phyloP scores from a whole-genome alignment of 2,888 invertebrate species.

The Pristionchus arcanus region DNA sequence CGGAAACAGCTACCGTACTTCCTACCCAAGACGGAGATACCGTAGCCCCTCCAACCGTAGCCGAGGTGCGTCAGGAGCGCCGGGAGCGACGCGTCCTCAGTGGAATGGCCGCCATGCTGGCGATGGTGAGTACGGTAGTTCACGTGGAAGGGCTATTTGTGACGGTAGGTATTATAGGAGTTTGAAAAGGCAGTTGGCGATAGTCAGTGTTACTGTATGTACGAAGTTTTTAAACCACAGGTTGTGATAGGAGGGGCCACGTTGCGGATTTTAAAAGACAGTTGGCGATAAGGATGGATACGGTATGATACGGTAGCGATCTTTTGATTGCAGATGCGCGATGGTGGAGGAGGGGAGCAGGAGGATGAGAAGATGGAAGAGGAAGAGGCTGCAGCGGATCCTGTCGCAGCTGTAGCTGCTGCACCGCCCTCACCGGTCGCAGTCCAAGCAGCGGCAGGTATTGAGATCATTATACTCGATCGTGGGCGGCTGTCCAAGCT shows the following conservation, averaged over 20 bases:
- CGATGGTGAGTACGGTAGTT: conserved; percentile 43
- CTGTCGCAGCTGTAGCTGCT: background rate
- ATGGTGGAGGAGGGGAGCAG: background rate
- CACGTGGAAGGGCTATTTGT: background rate
- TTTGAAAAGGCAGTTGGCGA: background rate
- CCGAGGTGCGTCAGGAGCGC: conserved; percentile 20
- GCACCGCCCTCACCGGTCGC: background rate
- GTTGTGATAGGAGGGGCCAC: background rate
- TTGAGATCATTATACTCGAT: too few relatives aligned
- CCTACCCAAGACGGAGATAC: background rate
- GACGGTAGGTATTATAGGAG: too few relatives aligned
- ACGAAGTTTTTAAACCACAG: background rate
- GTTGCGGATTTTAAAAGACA: background rate
- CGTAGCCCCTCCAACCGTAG: conserved; percentile 16
- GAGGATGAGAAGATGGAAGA: background rate
- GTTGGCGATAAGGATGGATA: background rate
- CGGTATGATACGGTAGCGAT: background rate
- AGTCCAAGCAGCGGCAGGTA: background rate
- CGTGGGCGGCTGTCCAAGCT: too few relatives aligned
- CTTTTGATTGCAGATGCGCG: conserved; percentile 7
- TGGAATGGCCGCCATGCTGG: conserved; percentile 54
- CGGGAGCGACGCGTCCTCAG: conserved; percentile 21
- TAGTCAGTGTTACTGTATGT: conserved; percentile 7
- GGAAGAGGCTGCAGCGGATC: background rate
- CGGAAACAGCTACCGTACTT: background rate